phyloP scores from a whole-genome alignment of 2,797 vertebrate species.

The Myotis pilosus region DNA sequence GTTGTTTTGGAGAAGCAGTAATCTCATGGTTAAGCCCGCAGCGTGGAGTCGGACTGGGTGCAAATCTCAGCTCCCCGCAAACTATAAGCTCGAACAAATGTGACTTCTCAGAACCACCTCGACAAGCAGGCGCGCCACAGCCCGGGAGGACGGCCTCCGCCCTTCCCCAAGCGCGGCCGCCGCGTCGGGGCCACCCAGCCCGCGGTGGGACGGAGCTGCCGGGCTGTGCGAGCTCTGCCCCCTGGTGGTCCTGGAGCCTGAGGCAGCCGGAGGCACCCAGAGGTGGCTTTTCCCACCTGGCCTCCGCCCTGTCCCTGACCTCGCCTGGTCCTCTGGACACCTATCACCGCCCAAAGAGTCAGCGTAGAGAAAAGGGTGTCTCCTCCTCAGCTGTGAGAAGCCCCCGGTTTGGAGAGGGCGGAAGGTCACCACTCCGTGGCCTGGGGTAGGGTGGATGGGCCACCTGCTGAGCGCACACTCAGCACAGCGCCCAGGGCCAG shows the following conservation, averaged over 20 bases:
- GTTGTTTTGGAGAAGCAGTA: background rate
- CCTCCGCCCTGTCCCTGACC: background rate
- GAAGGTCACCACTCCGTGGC: background rate
- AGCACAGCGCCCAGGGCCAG: background rate
- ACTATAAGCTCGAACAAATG: background rate
- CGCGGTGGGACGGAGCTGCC: background rate
- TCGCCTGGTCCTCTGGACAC: background rate
- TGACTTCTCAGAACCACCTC: background rate
- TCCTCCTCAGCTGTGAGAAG: background rate
- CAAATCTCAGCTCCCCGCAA: background rate
- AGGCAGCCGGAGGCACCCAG: background rate
- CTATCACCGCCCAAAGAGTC: background rate
- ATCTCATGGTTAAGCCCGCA: background rate
- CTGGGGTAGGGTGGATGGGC: background rate
- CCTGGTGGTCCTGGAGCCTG: constrained; percentile 47
- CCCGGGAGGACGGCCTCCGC: background rate
- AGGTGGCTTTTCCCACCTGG: background rate
- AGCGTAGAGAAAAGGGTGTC: background rate
- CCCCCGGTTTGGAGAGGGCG: background rate
- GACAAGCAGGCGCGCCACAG: accelerated
- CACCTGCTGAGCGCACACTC: background rate
- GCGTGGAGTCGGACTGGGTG: background rate
- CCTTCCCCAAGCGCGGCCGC: background rate
- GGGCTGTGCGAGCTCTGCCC: constrained; percentile 37
- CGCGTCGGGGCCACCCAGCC: too few species aligned